Conservation (phyloP, 2,888 invertebrate species). For the Patella depressa region DNA sequence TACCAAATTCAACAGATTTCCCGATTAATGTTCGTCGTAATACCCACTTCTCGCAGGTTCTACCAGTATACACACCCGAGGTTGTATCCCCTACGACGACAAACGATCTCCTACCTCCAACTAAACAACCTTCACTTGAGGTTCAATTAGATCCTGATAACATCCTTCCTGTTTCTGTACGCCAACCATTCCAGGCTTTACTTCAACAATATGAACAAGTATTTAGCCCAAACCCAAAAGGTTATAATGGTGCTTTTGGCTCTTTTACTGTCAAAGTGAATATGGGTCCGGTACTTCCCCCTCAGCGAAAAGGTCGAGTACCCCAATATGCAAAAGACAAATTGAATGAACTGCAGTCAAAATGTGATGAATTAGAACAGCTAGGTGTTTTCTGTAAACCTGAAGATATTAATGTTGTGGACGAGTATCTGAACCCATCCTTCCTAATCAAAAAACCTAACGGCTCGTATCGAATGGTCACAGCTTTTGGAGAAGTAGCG, state of each 20-base stretch:
- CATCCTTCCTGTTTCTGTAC: conserved; percentile 10
- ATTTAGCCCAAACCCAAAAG: conserved; percentile 28
- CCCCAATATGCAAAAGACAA: conserved; percentile 42
- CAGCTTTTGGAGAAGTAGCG: too few relatives aligned
- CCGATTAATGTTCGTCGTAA: conserved; percentile 14
- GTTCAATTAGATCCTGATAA: conserved; percentile 31
- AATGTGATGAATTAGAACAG: conserved; percentile 43
- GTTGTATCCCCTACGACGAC: neutral
- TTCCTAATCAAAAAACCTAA: conserved; percentile 34
- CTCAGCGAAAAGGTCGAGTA: conserved; percentile 43
- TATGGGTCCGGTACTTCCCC: conserved; percentile 46
- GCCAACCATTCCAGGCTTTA: conserved; percentile 21
- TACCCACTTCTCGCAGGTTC: conserved; percentile 23
- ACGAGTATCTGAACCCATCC: conserved; percentile 41
- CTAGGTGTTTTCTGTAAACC: conserved; percentile 28
- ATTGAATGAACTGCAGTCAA: conserved; percentile 38
- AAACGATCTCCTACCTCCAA: neutral
- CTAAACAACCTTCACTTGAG: neutral
- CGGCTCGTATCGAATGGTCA: too few relatives aligned
- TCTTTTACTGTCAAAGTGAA: conserved; percentile 11
- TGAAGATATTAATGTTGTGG: neutral
- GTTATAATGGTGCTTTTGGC: conserved; percentile 26
- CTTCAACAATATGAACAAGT: conserved; percentile 27
- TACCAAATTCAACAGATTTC: conserved; percentile 17
- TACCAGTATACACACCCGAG: neutral